Evolutionary conservation across 2,113 vertebrate genomes (phyloP).

Genomic region (Columba janthina): DNA sequence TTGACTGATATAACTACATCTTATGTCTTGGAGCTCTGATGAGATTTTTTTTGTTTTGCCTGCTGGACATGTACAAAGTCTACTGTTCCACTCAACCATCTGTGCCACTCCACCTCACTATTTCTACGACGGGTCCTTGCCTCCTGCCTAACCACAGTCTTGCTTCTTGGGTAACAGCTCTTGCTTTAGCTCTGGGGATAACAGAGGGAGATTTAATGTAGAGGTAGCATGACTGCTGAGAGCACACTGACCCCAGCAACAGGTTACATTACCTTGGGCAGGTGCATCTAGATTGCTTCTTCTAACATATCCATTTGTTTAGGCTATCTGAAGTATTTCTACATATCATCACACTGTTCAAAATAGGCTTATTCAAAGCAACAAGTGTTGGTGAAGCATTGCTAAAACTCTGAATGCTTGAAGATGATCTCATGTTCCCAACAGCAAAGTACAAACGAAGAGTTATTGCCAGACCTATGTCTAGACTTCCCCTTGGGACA

Average conservation of each 20-base stretch:
- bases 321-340: not conserved
- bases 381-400: not conserved
- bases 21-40: rapidly evolving
- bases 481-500: not conserved
- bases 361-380: not conserved
- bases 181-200: not conserved
- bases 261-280: not conserved
- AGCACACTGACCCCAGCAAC: not conserved
- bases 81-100: not conserved
- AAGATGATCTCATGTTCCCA: not conserved
- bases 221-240: not conserved
- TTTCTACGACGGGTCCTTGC: not conserved
- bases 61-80: not conserved
- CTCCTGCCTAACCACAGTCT: not conserved
- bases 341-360: not conserved
- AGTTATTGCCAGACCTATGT: not conserved
- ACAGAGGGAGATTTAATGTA: not conserved
- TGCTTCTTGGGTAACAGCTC: not conserved
- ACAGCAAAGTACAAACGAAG: not conserved
- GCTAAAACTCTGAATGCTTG: not conserved
- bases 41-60: not conserved
- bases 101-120: not conserved
- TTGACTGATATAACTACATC: not conserved
- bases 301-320: not conserved
- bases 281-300: not conserved